A percentile compares a stretch with the other conserved stretches of the same genome.
These are phyloP conservation scores for Serrognathus titanus DNA, from an alignment of 2,888 invertebrate genomes.

Conservation along the genomic window DNA sequence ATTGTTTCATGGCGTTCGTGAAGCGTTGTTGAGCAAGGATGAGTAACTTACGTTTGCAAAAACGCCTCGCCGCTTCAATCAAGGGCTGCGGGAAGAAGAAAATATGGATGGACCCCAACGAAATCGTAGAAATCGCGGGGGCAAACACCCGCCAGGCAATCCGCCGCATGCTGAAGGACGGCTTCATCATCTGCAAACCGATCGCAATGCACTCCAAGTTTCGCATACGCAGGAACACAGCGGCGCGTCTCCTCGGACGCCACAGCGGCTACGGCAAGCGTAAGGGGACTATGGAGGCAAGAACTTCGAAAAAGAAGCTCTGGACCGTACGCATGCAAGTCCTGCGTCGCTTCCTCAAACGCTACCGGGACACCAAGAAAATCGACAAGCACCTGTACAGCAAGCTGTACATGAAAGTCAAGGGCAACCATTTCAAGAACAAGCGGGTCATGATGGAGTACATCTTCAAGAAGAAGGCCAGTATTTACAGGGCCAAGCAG, in stretches of 20 bases:
- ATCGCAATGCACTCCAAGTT: constrained; percentile 95
- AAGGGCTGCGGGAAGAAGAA: constrained; percentile 97
- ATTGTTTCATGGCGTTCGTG: neutral
- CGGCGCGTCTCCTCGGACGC: constrained; percentile 92
- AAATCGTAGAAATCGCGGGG: constrained; percentile 95
- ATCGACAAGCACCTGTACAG: constrained; percentile 97
- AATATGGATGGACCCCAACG: constrained; percentile 99
- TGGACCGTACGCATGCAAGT: constrained; percentile 94
- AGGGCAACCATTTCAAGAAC: constrained; percentile 95
- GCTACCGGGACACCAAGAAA: constrained; percentile 93
- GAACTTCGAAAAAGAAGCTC: constrained; percentile 63
- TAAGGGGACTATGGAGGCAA: constrained; percentile 96
- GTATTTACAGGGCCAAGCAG: constrained; percentile 94
- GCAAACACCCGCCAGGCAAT: constrained; percentile 98
- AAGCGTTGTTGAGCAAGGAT: constrained; percentile 18
- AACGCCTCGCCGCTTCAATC: constrained; percentile 95
- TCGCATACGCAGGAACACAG: constrained; percentile 89
- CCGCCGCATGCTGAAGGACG: constrained; percentile 95
- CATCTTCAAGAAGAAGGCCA: constrained; percentile 99
- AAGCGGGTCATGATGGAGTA: constrained; percentile 98
- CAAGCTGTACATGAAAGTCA: constrained; percentile 86
- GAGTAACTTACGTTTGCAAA: constrained; percentile 64
- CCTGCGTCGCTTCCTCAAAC: constrained; percentile 85
- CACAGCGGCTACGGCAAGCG: constrained; percentile 97
- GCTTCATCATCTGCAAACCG: constrained; percentile 96